Evolutionary conservation across 2,113 vertebrate genomes (phyloP).

Genomic region (Gobio gobio): DNA sequence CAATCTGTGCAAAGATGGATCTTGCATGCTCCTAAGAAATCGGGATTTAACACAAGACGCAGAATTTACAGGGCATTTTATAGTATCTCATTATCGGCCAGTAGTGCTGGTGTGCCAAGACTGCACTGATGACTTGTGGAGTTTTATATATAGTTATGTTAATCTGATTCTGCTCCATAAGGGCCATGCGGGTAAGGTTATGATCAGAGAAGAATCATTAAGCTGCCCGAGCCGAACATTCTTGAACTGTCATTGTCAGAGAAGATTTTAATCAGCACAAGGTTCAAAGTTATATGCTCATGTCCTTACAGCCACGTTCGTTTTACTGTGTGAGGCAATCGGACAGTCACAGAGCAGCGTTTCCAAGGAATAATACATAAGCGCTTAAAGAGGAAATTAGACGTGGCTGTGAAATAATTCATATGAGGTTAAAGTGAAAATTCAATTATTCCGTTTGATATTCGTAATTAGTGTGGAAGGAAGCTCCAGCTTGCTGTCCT

Average conservation of each 20-base stretch:
- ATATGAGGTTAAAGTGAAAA: conserved; percentile 37
- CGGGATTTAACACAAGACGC: conserved; percentile 1
- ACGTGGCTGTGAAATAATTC: conserved; percentile 39
- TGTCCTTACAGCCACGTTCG: conserved; percentile 23
- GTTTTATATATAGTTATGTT: conserved; percentile 40
- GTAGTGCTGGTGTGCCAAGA: neutral
- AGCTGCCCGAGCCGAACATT: conserved; percentile 15
- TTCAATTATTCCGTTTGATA: conserved; percentile 41
- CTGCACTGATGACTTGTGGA: conserved; percentile 1
- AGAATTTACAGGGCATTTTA: conserved; percentile 44
- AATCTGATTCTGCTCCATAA: conserved; percentile 34
- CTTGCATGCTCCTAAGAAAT: neutral
- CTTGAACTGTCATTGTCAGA: conserved; percentile 42
- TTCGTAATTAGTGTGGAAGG: conserved; percentile 26
- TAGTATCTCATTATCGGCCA: conserved; percentile 39
- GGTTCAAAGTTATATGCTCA: conserved; percentile 34
- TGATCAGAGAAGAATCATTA: conserved; percentile 45
- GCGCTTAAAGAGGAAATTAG: conserved; percentile 46
- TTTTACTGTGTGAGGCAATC: conserved; percentile 18
- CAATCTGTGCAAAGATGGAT: conserved; percentile 1
- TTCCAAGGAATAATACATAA: conserved; percentile 39
- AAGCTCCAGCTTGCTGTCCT: neutral
- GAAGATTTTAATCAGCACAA: conserved; percentile 44
- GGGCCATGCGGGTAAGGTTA: conserved; percentile 26
- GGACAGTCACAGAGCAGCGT: conserved; percentile 1